A percentile compares a stretch with the other conserved stretches of the same genome.
Evolutionary conservation across 2,888 invertebrate species (phyloP).

Genomic region (Drosophila suboccidentalis): DNA sequence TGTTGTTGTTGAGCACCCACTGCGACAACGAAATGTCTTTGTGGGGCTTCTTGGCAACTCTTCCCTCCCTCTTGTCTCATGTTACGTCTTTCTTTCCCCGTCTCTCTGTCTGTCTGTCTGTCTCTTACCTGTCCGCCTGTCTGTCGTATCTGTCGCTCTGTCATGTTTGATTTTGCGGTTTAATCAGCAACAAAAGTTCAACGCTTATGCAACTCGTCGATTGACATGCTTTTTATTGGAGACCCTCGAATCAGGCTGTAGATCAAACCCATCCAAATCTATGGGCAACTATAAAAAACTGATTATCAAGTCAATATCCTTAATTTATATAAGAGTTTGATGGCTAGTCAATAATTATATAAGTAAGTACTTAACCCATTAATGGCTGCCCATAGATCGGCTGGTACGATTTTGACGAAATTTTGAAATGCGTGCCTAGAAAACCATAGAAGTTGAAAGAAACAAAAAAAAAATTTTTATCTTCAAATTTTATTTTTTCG

Average conservation of each 20-base stretch:
- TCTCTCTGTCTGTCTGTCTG: slow-evolving; percentile 7
- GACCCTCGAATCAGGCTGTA: background rate
- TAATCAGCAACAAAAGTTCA: slow-evolving; percentile 45
- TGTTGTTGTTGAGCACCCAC: slow-evolving; percentile 33
- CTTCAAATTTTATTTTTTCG: too few relatives aligned
- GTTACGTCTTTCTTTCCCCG: slow-evolving; percentile 19
- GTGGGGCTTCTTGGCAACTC: slow-evolving; percentile 52
- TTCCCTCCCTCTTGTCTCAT: slow-evolving; percentile 31
- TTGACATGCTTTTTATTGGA: slow-evolving; percentile 33
- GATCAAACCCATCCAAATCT: background rate
- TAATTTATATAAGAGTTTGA: slow-evolving; percentile 7
- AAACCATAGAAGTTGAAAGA: too few relatives aligned
- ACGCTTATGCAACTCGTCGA: slow-evolving; percentile 40
- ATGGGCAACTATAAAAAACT: slow-evolving; percentile 15
- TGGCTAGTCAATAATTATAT: slow-evolving; percentile 10
- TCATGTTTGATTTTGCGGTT: slow-evolving; percentile 49
- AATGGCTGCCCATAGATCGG: too few relatives aligned
- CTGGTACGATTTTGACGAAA: too few relatives aligned
- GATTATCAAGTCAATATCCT: slow-evolving; percentile 14
- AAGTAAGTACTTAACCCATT: too few relatives aligned
- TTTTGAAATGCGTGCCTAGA: too few relatives aligned
- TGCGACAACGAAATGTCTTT: slow-evolving; percentile 36
- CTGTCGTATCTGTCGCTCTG: slow-evolving; percentile 33
- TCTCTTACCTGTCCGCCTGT: background rate
- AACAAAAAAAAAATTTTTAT: too few relatives aligned